A percentile compares a stretch with the other conserved stretches of the same genome.
phyloP scores from a whole-genome alignment of 1,140 invertebrate species.

The Cotesia glomerata region DNA sequence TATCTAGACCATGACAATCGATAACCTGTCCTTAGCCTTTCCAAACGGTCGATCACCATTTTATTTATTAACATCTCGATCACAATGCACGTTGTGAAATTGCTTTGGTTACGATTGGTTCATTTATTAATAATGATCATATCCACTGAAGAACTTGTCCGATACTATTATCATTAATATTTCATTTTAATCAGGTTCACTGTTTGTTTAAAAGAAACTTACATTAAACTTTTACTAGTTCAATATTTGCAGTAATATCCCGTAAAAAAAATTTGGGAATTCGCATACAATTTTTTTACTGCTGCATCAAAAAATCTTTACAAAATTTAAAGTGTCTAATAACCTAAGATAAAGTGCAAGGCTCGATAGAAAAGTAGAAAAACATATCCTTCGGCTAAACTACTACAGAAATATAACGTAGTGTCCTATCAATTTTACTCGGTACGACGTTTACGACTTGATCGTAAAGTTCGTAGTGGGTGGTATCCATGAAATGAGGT shows the following conservation, averaged over 20 bases:
- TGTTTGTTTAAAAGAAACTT: too few species aligned
- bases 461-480: constrained; percentile 50
- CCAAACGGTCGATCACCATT: neutral
- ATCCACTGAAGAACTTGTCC: neutral
- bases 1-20: constrained; percentile 10
- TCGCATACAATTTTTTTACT: too few species aligned
- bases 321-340: neutral
- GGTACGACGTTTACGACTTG: constrained; percentile 52
- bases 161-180: neutral
- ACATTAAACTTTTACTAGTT: too few species aligned
- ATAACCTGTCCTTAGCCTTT: constrained; percentile 21
- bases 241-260: too few species aligned
- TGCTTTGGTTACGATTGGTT: neutral
- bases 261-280: too few species aligned
- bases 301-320: too few species aligned
- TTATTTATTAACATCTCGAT: constrained; percentile 18
- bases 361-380: neutral
- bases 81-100: neutral
- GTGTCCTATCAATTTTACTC: constrained; percentile 53
- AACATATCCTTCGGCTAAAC: neutral
- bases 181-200: neutral
- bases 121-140: neutral
- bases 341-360: neutral
- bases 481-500: constrained; percentile 33
- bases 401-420: constrained; percentile 33